These are phyloP conservation scores for Potamarius usumacintae DNA, from an alignment of 2,113 vertebrate species.

Conservation along the genomic window DNA sequence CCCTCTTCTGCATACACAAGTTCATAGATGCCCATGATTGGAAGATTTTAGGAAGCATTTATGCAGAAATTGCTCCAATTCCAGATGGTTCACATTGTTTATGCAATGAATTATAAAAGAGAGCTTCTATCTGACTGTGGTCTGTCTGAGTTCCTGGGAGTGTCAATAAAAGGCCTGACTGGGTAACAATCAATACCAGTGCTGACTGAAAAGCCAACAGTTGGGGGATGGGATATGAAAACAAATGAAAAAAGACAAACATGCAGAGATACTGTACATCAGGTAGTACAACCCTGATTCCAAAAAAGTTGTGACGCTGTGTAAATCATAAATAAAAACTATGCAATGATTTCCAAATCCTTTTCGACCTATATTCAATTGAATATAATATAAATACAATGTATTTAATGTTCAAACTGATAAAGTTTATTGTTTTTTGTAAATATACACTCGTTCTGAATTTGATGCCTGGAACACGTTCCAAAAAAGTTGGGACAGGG, in stretches of 20 bases:
- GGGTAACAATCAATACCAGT: conserved; percentile 40
- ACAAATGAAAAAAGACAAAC: conserved; percentile 19
- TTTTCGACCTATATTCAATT: too few relatives aligned
- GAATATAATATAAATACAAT: too few relatives aligned
- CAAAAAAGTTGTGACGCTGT: too few relatives aligned
- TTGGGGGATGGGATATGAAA: conserved; percentile 31
- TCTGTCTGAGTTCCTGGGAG: conserved; percentile 31
- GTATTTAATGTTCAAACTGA: too few relatives aligned
- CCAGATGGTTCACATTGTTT: not conserved
- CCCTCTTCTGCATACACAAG: not conserved
- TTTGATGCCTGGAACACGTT: too few relatives aligned
- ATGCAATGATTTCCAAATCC: too few relatives aligned
- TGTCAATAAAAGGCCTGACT: conserved; percentile 43
- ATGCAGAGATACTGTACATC: not conserved
- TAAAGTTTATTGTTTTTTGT: too few relatives aligned
- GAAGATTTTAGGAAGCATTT: not conserved
- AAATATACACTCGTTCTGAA: too few relatives aligned
- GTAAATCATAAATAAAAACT: too few relatives aligned
- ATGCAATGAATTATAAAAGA: not conserved
- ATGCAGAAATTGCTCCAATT: not conserved
- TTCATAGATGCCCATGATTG: not conserved
- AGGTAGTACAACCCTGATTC: not conserved
- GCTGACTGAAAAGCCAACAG: conserved; percentile 36
- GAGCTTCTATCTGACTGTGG: conserved; percentile 22
- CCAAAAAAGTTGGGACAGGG: too few relatives aligned